Evolutionary conservation across 2,888 invertebrate species (phyloP), one percentile per base, ranked within the genome.

Genomic region (Thalpophila matura): DNA sequence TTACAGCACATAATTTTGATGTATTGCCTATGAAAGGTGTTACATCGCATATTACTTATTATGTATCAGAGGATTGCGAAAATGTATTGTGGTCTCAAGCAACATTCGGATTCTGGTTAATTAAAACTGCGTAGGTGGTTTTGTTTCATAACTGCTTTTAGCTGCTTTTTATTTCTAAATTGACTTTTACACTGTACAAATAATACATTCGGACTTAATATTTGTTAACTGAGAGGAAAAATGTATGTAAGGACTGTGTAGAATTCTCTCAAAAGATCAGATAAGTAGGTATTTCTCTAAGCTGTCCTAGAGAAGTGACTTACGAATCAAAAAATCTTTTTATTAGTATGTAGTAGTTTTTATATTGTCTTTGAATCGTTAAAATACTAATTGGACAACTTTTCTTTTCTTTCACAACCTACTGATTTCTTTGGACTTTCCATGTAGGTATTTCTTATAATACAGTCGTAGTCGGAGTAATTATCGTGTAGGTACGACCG

Each of bases 81-180:
- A 57, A 50, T 42, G 45, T 40, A 29, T 16, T 42, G 33, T 50
- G 27, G 10, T 68, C 50, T 74, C 55, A 26, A 38, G 50, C 33
- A 74, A 55, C 54, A 51, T 38, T 47, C 37, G 20, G n/a, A 55
- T 47, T 63, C 26, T 61, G 35, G 22, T 62, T 47, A 62, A 20
- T 46, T 57, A 47, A 74, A 69, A 55, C 20, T 53, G 43, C 37
- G 37, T 56, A 42, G 16, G 37, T 27, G 9, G 35, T 37, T n/a
- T 14, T 22, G 27, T 68, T 50, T 57, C 22, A 33, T 46, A 45
- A 57, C 38, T 24, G 31, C 33, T 16, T 31, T 31, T 33, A 24
- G n/a, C 27, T 6, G 24, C 24, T 51, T 29, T 58, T 40, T 18
- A 70, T 68, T 33, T 45, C 20, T 37, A 37, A 46, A 26, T n/a